phyloP scores from a whole-genome alignment of 2,888 invertebrate genomes.

The Drosophila neonasuta region DNA sequence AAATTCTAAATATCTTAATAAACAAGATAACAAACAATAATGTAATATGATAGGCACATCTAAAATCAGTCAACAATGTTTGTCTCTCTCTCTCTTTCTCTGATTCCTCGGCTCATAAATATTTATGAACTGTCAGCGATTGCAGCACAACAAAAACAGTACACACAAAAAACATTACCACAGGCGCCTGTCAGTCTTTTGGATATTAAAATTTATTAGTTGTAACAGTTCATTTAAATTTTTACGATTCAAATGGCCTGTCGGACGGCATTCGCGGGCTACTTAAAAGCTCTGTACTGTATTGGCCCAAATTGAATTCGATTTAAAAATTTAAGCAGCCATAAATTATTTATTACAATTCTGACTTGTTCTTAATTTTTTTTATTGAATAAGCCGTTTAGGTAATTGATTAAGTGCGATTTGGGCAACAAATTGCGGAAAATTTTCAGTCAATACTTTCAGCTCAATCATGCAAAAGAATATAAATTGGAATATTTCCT shows the following conservation, averaged over 20 bases:
- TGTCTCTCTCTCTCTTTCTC: neutral
- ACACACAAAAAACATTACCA: slow-evolving; percentile 1
- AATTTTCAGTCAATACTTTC: neutral
- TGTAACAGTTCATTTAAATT: slow-evolving; percentile 4
- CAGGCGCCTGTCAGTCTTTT: slow-evolving; percentile 42
- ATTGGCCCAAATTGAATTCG: neutral
- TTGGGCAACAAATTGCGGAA: neutral
- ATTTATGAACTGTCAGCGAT: slow-evolving; percentile 49
- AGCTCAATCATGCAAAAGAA: too few relatives aligned
- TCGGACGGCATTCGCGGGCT: neutral
- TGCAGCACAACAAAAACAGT: neutral
- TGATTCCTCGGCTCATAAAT: slow-evolving; percentile 46
- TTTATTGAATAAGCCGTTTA: neutral
- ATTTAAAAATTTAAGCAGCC: slow-evolving; percentile 10
- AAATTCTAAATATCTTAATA: slow-evolving; percentile 50
- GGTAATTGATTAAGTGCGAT: neutral
- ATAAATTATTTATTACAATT: neutral
- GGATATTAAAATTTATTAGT: slow-evolving; percentile 47
- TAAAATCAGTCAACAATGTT: slow-evolving; percentile 45
- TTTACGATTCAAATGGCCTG: slow-evolving; percentile 5
- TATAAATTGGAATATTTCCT: too few relatives aligned
- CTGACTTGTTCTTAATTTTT: neutral
- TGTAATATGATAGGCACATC: slow-evolving; percentile 54
- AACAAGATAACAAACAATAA: slow-evolving; percentile 66
- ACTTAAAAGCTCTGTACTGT: neutral